Evolutionary conservation across 64 coral and sea anemone genomes (phyloP), one percentile per base, ranked within the genome.

Genomic region (Montipora cactus): DNA sequence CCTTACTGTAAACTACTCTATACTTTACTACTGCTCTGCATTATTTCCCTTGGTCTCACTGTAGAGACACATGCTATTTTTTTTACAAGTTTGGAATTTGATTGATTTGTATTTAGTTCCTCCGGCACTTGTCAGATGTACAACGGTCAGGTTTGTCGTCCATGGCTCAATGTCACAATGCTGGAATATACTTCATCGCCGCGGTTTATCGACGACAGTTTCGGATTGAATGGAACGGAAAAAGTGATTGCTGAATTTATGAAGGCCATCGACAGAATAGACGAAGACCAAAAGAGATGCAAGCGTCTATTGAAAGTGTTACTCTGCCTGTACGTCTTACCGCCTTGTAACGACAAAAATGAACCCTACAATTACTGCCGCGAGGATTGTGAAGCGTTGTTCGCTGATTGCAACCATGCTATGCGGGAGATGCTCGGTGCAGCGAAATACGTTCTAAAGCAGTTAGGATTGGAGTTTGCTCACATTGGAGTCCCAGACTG

Each of bases 331-430:
- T 98, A 91, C 49, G 75, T 90, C 5, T 66, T 98, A 10, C 69
- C 84, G 5, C 89, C 89, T 12, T 98, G 96, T 80, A 75, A 98
- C 37, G 78, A 12, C 7, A 79, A 81, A 44, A 90, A 87, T 5
- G 28, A 14, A 11, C 93, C 68, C 0, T 89, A 25, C 14, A 47
- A 18, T 4, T 89, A 75, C 78, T 98, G 96, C n/a, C 77, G 93
- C 12, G 96, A 89, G 81, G 96, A 98, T 19, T 98, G 96, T 21
- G 96, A 98, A 20, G 96, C 68, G 1, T 45, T 98, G 37, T 98
- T 98, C 51, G 1, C 49, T 3, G 20, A 75, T 16, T 98, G 96
- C 49, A 58, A 92, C 7, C 61, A 69, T 2, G 88, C 92, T 5
- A 88, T 98, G 78, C 89, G 77, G 25, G 88, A 97, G 18, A 75